Conservation (phyloP, 2,888 invertebrate species). For the Lycocerus yunnanus region DNA sequence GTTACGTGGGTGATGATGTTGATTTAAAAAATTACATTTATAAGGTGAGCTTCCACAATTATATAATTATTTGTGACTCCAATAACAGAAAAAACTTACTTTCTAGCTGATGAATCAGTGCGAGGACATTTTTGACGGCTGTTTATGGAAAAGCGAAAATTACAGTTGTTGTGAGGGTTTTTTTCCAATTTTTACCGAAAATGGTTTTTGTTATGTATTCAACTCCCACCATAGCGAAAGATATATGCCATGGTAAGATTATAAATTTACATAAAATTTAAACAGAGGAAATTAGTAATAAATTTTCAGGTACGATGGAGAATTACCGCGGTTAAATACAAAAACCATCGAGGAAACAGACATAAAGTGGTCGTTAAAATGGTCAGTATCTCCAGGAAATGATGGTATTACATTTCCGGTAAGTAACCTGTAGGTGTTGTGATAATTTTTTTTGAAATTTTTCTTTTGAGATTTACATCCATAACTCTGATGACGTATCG, state of each 20-base stretch:
- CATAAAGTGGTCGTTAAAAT: constrained; percentile 66
- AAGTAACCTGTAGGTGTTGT: not conserved
- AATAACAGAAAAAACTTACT: constrained; percentile 2
- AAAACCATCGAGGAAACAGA: constrained; percentile 70
- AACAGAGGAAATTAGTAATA: no score
- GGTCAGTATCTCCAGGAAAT: constrained; percentile 41
- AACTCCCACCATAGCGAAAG: constrained; percentile 66
- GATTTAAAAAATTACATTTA: constrained; percentile 40
- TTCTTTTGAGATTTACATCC: constrained; percentile 63
- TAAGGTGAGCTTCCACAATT: constrained; percentile 38
- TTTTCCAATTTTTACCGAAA: constrained; percentile 73
- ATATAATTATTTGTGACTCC: not conserved
- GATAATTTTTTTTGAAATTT: not conserved
- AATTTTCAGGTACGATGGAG: constrained; percentile 54
- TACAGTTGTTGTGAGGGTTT: constrained; percentile 70
- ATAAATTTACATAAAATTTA: no score
- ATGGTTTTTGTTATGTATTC: constrained; percentile 75
- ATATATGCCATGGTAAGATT: constrained; percentile 55
- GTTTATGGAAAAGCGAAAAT: constrained; percentile 70
- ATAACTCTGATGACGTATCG: constrained; percentile 72
- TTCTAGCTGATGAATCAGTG: constrained; percentile 64
- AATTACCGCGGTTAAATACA: constrained; percentile 55
- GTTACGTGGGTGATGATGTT: constrained; percentile 33
- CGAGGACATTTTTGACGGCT: constrained; percentile 64
- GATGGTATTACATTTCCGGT: constrained; percentile 19